Evolutionary conservation across 2,888 invertebrate genomes (phyloP), one percentile per base, ranked within the genome.

Genomic region (Morpho achilles): DNA sequence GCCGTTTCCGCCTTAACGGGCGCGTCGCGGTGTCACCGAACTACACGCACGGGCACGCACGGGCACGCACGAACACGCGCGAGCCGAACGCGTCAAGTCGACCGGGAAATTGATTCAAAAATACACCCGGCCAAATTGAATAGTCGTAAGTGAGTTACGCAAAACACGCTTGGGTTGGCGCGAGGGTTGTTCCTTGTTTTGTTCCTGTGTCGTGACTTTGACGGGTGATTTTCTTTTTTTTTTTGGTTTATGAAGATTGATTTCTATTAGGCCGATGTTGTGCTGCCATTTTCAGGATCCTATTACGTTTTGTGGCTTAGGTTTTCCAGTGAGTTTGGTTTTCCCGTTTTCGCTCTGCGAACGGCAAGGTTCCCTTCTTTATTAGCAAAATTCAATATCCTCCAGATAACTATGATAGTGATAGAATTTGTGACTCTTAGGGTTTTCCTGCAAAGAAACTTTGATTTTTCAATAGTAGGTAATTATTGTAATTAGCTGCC

Each of bases 61-160:
- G 65, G 67, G 65, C 68, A 72, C 69, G 70, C 73, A 70, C 72
- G 73, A 69, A 61, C 64, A 63, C 62, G 51, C 64, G 60, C 62
- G 65, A 67, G 65, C 68, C 69, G 64, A 67, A 69, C 65, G 64
- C 58, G 65, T 53, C 67, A 69, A 73, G 65, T 72, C 71, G 68
- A 71, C 67, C 75, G 73, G 62, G 67, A 74, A 74, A 77, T 76
- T 74, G 75, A 71, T 73, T 77, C 72, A 74, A 74, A 75, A 73
- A 74, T 73, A 74, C 63, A 61, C 69, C 70, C 69, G 32, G 63
- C 67, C 70, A 74, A 75, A 76, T 76, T 73, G 74, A 76, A 76
- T 75, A 71, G 73, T 69, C 71, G 69, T 69, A 72, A 73, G 72
- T 69, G 71, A 72, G 71, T 72, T 70, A 73, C 67, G 69, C 59